Base-by-base conservation (phyloP, 1,140 invertebrate species). In the Mizuhopecten yessoensis region DNA sequence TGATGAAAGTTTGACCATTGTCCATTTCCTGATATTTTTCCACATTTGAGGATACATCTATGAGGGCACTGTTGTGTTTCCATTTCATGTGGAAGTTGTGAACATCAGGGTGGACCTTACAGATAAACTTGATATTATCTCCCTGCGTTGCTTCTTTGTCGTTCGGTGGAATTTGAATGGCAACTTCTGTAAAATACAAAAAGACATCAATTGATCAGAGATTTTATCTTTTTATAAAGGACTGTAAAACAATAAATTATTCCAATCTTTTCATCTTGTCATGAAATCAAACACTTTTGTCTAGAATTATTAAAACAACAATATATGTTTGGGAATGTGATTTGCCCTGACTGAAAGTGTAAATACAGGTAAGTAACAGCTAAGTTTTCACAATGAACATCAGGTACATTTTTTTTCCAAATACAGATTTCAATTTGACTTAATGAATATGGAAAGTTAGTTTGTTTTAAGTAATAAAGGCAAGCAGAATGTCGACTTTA, bases 1-100 rank as follows among this genome's bases (percentile, higher is more conserved):
- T 99, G 9, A 98, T 98, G 87, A 99, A 97, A 0, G 99, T 92
- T 89, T 93, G 90, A 2, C 92, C 91, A 23, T 89, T 90, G 5
- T 93, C 90, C 34, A 93, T 91, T 34, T 90, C 49, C 57, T 93
- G 92, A 86, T 92, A 93, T 75, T 87, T 57, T 17, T 39, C 36
- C 42, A 75, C 57, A 75, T 75, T 75, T 1, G 57, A 75, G 23
- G 57, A 75, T 17, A 29, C 42, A 92, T 90, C 34, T 92, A 88
- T 34, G 87, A 90, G 87, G 20, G 34, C 88, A n/a, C 92, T 93
- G 86, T 94, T 93, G 90, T 92, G 90, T 90, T 94, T 94, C 94
- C 94, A 95, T 15, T 91, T 88, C 39, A 95, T 92, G 17, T 88
- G 49, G 5, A 95, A 87, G 36, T 91, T 89, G 17, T 91, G 42